These are phyloP conservation scores for Garra rufa DNA, from an alignment of 2,113 vertebrate species.

Conservation along the genomic window DNA sequence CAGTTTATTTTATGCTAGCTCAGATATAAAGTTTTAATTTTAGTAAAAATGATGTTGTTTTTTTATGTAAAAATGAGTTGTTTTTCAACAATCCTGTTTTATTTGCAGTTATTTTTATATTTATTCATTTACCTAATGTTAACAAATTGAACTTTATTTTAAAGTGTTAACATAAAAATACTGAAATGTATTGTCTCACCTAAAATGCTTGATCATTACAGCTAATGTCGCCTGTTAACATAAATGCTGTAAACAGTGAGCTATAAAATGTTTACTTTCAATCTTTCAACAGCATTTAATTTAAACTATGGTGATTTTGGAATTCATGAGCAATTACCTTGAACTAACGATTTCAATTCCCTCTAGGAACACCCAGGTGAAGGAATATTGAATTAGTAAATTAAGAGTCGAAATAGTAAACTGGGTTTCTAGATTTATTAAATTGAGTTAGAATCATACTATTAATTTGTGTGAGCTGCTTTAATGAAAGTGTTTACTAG, in stretches of 20 bases:
- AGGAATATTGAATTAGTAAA: conserved; percentile 12
- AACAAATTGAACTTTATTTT: neutral
- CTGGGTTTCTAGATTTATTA: neutral
- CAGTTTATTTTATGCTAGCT: too few relatives aligned
- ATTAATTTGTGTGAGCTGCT: neutral
- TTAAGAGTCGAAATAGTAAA: neutral
- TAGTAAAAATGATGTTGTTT: too few relatives aligned
- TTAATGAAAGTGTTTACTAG: neutral
- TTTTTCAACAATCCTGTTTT: too few relatives aligned
- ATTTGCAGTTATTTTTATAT: too few relatives aligned
- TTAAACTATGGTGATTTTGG: neutral
- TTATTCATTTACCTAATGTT: neutral
- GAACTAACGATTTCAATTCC: conserved; percentile 4
- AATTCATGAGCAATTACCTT: conserved; percentile 22
- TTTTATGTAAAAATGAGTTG: too few relatives aligned
- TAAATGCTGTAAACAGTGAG: neutral
- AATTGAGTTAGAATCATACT: neutral
- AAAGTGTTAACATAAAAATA: neutral
- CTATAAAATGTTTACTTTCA: conserved; percentile 1
- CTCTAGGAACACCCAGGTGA: conserved; percentile 18
- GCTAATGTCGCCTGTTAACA: neutral
- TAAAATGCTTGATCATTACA: neutral
- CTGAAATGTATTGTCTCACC: neutral
- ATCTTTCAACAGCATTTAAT: neutral
- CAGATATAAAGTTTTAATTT: too few relatives aligned